phyloP scores from a whole-genome alignment of 2,113 vertebrate genomes.

The Ophiodon elongatus region DNA sequence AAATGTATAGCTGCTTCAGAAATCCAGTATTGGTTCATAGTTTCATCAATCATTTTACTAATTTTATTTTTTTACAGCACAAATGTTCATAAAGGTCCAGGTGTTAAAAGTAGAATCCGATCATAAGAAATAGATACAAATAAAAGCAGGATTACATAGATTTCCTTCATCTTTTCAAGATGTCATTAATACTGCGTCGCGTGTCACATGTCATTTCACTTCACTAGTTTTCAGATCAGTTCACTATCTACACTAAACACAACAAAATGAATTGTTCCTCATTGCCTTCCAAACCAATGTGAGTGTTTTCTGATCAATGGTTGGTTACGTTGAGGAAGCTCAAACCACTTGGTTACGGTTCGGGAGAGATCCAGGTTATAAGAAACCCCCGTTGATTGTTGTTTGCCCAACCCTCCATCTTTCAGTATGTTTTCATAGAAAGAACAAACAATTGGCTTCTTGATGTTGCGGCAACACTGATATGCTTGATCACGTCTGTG shows the following conservation, averaged over 20 bases:
- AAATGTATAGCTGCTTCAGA: too few species aligned
- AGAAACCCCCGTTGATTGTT: background rate
- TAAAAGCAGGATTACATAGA: too few species aligned
- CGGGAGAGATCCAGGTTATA: too few species aligned
- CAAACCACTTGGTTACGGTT: background rate
- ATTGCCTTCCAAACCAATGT: background rate
- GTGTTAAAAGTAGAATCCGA: too few species aligned
- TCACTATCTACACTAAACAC: too few species aligned
- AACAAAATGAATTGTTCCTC: background rate
- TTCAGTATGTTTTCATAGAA: background rate
- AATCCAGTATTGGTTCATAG: background rate
- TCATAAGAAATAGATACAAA: too few species aligned
- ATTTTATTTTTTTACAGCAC: too few species aligned
- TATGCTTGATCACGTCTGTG: background rate
- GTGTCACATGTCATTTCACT: too few species aligned
- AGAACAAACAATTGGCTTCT: background rate
- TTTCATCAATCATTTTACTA: background rate
- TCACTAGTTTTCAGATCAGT: too few species aligned
- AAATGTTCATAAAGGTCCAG: too few species aligned
- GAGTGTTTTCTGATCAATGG: background rate
- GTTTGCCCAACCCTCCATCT: background rate
- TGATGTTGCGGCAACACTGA: background rate
- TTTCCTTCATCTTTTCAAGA: too few species aligned
- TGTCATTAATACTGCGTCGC: too few species aligned
- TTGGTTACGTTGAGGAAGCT: background rate